phyloP scores from a whole-genome alignment of 2,113 vertebrate species.

The Tragulus kanchil region DNA sequence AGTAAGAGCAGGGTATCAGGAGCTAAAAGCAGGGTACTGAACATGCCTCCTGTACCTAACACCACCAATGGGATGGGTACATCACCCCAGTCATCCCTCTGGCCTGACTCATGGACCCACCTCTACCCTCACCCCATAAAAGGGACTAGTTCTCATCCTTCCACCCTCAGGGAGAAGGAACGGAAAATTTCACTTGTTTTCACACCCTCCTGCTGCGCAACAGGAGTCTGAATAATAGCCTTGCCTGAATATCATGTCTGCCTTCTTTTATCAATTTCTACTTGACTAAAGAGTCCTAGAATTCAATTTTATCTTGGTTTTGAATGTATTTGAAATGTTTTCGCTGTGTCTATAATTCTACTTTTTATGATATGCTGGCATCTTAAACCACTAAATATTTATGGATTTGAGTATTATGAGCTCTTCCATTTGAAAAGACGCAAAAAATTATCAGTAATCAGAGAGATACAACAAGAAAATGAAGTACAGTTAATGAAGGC shows the following conservation, averaged over 20 bases:
- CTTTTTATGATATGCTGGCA: neutral
- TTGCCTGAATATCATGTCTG: neutral
- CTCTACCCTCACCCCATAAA: neutral
- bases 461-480: neutral
- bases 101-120: neutral
- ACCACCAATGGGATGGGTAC: neutral
- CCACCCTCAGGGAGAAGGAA: neutral
- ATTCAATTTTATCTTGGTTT: neutral
- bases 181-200: neutral
- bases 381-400: neutral
- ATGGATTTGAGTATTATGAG: neutral
- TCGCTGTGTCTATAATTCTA: neutral
- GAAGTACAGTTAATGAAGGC: neutral
- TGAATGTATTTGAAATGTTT: neutral
- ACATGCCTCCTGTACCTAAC: neutral
- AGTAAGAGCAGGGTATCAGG: neutral
- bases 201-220: neutral
- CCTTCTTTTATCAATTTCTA: neutral
- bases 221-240: neutral
- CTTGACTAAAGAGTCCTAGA: neutral
- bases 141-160: neutral
- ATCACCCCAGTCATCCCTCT: neutral
- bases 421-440: neutral
- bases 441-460: neutral
- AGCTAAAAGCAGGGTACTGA: neutral